phyloP scores from a whole-genome alignment of 2,888 invertebrate species.

The Drosophila buzzatii region DNA sequence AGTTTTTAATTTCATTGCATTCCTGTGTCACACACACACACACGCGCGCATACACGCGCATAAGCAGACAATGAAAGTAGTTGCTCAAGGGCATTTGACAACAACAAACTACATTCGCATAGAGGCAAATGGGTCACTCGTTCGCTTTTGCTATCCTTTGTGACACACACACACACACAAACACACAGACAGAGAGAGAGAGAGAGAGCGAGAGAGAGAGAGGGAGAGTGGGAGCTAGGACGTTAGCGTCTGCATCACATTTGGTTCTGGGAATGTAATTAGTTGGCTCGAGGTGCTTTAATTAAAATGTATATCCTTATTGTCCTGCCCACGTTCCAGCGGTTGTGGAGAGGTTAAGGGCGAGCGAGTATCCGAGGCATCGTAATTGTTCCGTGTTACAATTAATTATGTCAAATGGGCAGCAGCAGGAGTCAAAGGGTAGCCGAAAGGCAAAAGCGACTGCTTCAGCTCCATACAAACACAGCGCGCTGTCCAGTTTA shows the following conservation, averaged over 20 bases:
- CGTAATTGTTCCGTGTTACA: constrained; percentile 78
- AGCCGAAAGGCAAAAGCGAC: constrained; percentile 2
- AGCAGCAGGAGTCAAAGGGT: constrained; percentile 21
- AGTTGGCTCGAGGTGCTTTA: constrained; percentile 79
- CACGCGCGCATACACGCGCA: neutral
- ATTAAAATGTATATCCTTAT: constrained; percentile 79
- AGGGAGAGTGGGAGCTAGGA: neutral
- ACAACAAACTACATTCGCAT: constrained; percentile 20
- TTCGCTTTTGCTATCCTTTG: constrained; percentile 31
- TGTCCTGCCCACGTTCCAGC: constrained; percentile 51
- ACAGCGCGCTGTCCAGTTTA: constrained; percentile 9
- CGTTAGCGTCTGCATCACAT: constrained; percentile 32
- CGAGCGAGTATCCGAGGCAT: constrained; percentile 18
- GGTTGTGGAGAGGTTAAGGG: neutral
- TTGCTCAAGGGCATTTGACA: constrained; percentile 45
- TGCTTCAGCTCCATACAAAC: constrained; percentile 18
- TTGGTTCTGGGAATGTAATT: constrained; percentile 69
- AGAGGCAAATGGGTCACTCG: constrained; percentile 37
- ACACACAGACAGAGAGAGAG: neutral
- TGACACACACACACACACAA: constrained; percentile 17
- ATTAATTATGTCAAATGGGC: constrained; percentile 78
- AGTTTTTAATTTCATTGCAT: constrained; percentile 20
- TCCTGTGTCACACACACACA: constrained; percentile 9
- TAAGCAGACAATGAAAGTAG: constrained; percentile 10
- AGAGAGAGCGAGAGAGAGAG: neutral